Percentiles rank a stretch among this genome's conserved stretches.
phyloP scores from a whole-genome alignment of 2,888 invertebrate genomes.

The Nezara viridula region DNA sequence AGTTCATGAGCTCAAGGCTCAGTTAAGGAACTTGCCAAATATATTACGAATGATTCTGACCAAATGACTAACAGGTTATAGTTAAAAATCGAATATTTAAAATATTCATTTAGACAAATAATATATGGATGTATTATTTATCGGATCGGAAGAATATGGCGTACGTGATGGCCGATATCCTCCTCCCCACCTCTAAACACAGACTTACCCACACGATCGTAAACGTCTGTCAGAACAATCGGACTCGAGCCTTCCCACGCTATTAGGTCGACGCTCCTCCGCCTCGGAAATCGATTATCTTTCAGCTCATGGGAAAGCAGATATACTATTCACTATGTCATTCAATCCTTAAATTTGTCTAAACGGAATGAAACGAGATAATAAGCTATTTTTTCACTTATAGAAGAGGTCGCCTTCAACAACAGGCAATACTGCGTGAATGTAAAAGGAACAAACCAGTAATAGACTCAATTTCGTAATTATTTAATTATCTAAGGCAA shows the following conservation, averaged over 20 bases:
- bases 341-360: neutral
- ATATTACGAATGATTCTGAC: neutral
- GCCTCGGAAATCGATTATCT: constrained; percentile 43
- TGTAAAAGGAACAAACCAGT: no score
- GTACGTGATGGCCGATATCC: neutral
- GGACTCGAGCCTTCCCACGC: constrained; percentile 19
- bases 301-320: constrained; percentile 22
- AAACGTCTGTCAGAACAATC: constrained; percentile 39
- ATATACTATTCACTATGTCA: constrained; percentile 3
- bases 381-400: neutral
- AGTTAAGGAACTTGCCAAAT: no score
- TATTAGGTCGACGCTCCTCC: constrained; percentile 22
- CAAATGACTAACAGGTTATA: neutral
- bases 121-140: neutral
- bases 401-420: neutral
- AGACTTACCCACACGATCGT: constrained; percentile 35
- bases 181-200: neutral
- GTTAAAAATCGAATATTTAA: neutral
- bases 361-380: neutral
- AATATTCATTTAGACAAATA: neutral
- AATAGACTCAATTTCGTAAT: no score
- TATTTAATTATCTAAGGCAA: no score
- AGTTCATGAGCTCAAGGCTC: no score
- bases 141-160: neutral
- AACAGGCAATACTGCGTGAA: no score